Conservation (phyloP, 2,888 invertebrate species). For the Bugulina stolonifera region DNA sequence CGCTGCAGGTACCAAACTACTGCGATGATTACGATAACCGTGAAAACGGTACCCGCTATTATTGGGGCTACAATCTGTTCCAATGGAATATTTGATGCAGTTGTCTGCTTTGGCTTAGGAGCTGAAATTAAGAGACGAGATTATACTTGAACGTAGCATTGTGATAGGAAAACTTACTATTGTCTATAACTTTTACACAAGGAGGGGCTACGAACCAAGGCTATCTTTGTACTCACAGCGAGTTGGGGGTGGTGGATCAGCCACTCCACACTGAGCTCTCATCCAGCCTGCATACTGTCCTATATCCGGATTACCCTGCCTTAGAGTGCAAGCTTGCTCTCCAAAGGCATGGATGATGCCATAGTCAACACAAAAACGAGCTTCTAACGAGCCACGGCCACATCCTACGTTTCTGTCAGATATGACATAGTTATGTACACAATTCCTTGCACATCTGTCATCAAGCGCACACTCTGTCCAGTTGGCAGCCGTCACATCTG, state of each 20-base stretch:
- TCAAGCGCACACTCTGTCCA: neutral
- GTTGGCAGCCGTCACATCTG: neutral
- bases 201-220: too few relatives aligned
- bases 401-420: neutral
- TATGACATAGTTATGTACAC: slow-evolving; percentile 2
- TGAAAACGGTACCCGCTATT: neutral
- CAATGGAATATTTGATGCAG: too few relatives aligned
- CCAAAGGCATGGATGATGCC: slow-evolving; percentile 8
- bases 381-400: neutral
- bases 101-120: too few relatives aligned
- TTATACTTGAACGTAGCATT: too few relatives aligned
- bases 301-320: neutral
- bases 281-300: neutral
- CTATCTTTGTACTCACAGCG: too few relatives aligned
- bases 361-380: slow-evolving; percentile 11
- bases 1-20: neutral
- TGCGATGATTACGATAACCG: neutral
- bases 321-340: neutral
- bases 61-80: neutral
- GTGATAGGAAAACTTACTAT: too few relatives aligned
- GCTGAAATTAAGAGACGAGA: too few relatives aligned
- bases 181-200: too few relatives aligned
- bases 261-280: neutral
- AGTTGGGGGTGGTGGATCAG: neutral
- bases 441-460: neutral